Percentiles rank a stretch among this genome's conserved stretches.
Evolutionary conservation across 2,797 vertebrate genomes (phyloP).

Genomic region (Taenioides sp.): DNA sequence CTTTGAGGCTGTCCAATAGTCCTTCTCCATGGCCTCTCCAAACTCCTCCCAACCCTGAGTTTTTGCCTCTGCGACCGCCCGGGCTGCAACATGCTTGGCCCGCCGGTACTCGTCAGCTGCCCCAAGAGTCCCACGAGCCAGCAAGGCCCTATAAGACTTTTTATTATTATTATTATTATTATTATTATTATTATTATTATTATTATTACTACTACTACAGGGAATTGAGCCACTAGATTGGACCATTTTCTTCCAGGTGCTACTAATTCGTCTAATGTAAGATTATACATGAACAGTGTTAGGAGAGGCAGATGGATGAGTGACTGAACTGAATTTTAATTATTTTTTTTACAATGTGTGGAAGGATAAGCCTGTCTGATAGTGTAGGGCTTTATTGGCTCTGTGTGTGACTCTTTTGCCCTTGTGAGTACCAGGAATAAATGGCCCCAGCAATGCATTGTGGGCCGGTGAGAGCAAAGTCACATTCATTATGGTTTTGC

Average conservation of each 20-base stretch:
- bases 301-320: slow-evolving; percentile 11
- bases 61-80: no score
- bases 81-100: no score
- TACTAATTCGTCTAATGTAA: slow-evolving; percentile 39
- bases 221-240: slow-evolving; percentile 35
- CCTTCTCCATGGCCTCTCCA: no score
- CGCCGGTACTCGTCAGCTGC: no score
- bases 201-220: no score
- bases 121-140: no score
- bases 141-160: no score
- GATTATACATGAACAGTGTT: slow-evolving; percentile 12
- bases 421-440: slow-evolving; percentile 53
- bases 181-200: no score
- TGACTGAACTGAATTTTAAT: slow-evolving; percentile 21
- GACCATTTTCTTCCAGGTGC: slow-evolving; percentile 27
- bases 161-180: no score
- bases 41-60: no score
- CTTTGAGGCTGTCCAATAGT: no score
- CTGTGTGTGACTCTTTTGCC: slow-evolving; percentile 36
- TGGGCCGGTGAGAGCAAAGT: slow-evolving; percentile 38
- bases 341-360: neutral
- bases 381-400: slow-evolving; percentile 24
- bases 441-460: slow-evolving; percentile 35
- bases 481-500: slow-evolving; percentile 54
- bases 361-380: slow-evolving; percentile 20